Evolutionary conservation across 2,113 vertebrate species (phyloP).

Genomic region (Abramis brama): DNA sequence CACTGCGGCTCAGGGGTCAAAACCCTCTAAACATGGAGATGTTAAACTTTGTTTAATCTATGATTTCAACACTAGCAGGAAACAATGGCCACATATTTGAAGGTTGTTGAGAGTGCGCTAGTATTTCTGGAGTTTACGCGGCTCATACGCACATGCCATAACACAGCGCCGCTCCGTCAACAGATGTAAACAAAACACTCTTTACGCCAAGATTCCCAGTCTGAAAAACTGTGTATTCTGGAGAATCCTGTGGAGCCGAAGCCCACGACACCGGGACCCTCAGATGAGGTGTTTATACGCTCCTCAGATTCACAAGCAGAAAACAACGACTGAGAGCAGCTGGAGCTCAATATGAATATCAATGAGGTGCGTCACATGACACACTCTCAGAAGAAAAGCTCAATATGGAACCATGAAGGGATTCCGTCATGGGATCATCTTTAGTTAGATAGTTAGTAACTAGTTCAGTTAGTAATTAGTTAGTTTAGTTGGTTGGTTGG

Average conservation of each 20-base stretch:
- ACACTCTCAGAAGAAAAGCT: too few relatives aligned
- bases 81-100: slow-evolving; percentile 60
- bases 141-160: slow-evolving; percentile 74
- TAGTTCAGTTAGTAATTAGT: too few relatives aligned
- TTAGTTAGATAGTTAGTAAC: too few relatives aligned
- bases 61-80: slow-evolving; percentile 61
- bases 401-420: too few relatives aligned
- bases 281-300: background rate
- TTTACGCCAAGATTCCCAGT: slow-evolving; percentile 61
- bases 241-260: slow-evolving; percentile 59
- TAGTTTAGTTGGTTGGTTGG: too few relatives aligned
- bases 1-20: slow-evolving; percentile 15
- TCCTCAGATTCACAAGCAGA: slow-evolving; percentile 71
- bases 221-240: slow-evolving; percentile 71
- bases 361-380: too few relatives aligned
- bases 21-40: slow-evolving; percentile 60
- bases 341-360: slow-evolving; percentile 58
- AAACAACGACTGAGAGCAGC: slow-evolving; percentile 78
- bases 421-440: too few relatives aligned
- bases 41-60: slow-evolving; percentile 57
- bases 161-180: slow-evolving; percentile 76
- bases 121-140: slow-evolving; percentile 70
- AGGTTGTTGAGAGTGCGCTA: slow-evolving; percentile 66
- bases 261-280: slow-evolving; percentile 43
- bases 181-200: slow-evolving; percentile 74